Base-by-base conservation (phyloP, 2,113 vertebrate genomes). In the Syngnathoides biaculeatus region DNA sequence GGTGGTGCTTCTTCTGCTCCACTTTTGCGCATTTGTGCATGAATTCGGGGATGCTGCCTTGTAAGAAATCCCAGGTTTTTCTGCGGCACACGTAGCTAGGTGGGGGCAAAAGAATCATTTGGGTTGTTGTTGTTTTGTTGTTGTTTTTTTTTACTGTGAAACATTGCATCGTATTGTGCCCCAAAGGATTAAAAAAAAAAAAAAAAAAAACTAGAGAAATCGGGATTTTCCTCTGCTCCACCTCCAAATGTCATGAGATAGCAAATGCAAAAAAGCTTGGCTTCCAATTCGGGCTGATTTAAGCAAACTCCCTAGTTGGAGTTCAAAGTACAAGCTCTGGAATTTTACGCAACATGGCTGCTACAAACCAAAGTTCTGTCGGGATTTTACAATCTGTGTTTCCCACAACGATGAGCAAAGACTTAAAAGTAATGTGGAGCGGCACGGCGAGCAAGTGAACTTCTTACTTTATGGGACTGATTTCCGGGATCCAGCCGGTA, bases 401-500 rank as follows among this genome's bases (percentile, higher is more conserved):
- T 10, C 10, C n/a, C 52, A 55, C 52, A 55, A 55, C 2, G 12
- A 26, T 5, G 24, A 55, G 52, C 22, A 55, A 55, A 55, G 17
- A 19, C 57, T 38, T 27, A 26, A 15, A 30, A 60, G 7, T 39
- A 1, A 43, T 43, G 14, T 45, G 5, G 9, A 61, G 57, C 13
- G 53, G 42, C 45, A 53, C 12, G 52, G 27, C 7, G 22, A 56
- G 86, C 87, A 40, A 22, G 26, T 47, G 42, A 67, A 20, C 22
- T 22, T 27, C 83, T 87, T 93, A 99, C 96, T 89, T 89, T 40
- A 98, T 84, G 47, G 93, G 89, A 80, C 90, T 90, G 68, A 93
- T 74, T 89, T 97, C 95, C 24, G 95, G 95, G 75, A 95, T 84
- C 96, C 96, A 98, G 55, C 96, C 93, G 8, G 96, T 98, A 67